Conservation (phyloP, 1,140 invertebrate species). For the Eciton burchellii region DNA sequence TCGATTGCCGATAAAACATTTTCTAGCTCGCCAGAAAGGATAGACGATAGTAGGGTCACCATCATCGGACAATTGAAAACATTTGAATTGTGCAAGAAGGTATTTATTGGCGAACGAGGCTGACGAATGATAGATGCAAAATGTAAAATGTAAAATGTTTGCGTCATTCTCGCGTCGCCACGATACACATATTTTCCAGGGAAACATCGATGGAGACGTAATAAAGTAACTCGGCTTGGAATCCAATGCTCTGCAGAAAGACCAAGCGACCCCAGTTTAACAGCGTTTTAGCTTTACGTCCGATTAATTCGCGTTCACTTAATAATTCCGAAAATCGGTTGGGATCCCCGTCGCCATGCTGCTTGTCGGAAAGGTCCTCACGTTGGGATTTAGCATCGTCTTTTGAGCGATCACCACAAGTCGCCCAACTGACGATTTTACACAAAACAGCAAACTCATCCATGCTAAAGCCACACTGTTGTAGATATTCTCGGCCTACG, state of each 20-base stretch:
- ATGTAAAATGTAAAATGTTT: background rate
- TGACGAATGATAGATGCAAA: background rate
- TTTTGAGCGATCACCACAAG: constrained; percentile 88
- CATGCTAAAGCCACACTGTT: constrained; percentile 86
- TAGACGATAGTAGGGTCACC: background rate
- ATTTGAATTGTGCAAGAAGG: background rate
- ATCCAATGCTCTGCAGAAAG: constrained; percentile 87
- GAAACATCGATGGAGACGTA: constrained; percentile 89
- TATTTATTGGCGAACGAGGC: background rate
- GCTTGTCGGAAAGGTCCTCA: no score
- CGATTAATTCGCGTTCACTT: constrained; percentile 88
- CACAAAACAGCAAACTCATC: constrained; percentile 92
- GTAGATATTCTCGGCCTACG: constrained; percentile 88
- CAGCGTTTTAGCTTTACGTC: constrained; percentile 90
- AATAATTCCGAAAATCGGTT: constrained; percentile 53
- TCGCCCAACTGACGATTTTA: constrained; percentile 94
- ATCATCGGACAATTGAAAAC: background rate
- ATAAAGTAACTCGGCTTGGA: constrained; percentile 87
- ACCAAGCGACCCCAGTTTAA: constrained; percentile 91
- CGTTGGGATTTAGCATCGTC: constrained; percentile 32
- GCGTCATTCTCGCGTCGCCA: constrained; percentile 83
- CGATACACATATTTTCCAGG: constrained; percentile 92
- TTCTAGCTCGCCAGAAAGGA: background rate
- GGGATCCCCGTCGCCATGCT: background rate
- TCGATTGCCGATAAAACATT: background rate